A percentile compares a stretch with the other conserved stretches of the same genome.
Conservation (phyloP, 2,797 vertebrate species). For the Oceanodroma leucorhoa region DNA sequence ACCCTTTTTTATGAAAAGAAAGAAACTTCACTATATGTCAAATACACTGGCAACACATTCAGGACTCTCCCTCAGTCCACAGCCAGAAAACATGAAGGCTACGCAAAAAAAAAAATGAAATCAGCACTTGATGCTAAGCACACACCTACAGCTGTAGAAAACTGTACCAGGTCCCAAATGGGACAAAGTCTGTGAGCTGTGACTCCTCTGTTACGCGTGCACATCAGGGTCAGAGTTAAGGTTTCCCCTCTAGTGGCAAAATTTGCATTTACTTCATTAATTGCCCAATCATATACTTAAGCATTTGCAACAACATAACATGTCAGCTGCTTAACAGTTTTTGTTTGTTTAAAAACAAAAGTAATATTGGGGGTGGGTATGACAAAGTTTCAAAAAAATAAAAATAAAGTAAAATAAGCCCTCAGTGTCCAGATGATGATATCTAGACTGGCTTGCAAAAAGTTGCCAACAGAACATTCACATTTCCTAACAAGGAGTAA, state of each 20-base stretch:
- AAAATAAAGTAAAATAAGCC: background rate
- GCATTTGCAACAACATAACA: background rate
- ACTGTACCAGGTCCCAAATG: background rate
- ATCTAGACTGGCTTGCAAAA: background rate
- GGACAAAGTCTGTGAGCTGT: background rate
- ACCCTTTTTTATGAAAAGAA: background rate
- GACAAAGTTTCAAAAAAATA: background rate
- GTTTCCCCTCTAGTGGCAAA: background rate
- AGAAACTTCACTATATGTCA: background rate
- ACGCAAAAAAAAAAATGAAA: background rate
- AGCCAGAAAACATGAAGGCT: background rate
- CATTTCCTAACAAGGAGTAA: conserved; percentile 11
- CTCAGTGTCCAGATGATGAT: background rate
- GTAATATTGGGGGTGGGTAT: background rate
- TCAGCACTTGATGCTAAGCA: background rate
- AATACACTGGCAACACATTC: background rate
- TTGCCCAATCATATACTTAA: background rate
- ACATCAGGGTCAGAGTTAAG: background rate
- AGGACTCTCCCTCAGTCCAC: background rate
- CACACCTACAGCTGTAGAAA: background rate
- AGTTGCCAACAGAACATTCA: background rate
- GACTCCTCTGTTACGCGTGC: background rate
- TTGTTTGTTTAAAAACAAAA: background rate
- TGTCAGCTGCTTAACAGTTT: background rate
- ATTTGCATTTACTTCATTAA: background rate